Evolutionary conservation across 2,888 invertebrate species (phyloP).

Genomic region (Stictocephala bisonia): DNA sequence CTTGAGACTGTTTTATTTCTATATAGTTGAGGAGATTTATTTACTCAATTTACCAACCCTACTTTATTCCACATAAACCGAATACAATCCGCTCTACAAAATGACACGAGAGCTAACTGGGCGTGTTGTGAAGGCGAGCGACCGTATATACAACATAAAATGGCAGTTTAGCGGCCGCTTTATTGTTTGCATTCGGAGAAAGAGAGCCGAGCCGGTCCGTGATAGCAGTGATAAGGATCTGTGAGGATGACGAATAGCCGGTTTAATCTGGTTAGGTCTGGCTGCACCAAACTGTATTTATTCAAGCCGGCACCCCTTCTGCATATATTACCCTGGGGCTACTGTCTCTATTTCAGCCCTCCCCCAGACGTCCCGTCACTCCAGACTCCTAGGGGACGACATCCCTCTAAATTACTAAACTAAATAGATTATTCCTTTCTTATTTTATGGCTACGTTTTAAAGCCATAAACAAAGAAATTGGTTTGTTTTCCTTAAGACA

Average conservation of each 20-base stretch:
- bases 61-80: background rate
- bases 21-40: too few species aligned
- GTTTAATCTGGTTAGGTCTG: constrained; percentile 27
- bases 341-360: background rate
- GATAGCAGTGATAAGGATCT: constrained; percentile 32
- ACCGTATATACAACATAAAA: constrained; percentile 9
- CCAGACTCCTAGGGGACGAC: too few species aligned
- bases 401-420: too few species aligned
- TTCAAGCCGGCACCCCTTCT: constrained; percentile 31
- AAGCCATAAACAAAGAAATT: too few species aligned
- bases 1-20: too few species aligned
- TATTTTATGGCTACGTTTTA: too few species aligned
- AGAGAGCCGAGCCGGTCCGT: too few species aligned
- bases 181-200: constrained; percentile 38
- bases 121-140: background rate
- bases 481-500: too few species aligned
- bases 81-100: constrained; percentile 1
- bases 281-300: constrained; percentile 40
- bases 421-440: too few species aligned
- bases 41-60: too few species aligned
- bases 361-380: too few species aligned
- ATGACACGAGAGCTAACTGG: constrained; percentile 17
- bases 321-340: constrained; percentile 31
- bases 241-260: constrained; percentile 21
- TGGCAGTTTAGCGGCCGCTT: too few species aligned